phyloP scores from a whole-genome alignment of 2,797 vertebrate genomes.

The Ispidina picta region DNA sequence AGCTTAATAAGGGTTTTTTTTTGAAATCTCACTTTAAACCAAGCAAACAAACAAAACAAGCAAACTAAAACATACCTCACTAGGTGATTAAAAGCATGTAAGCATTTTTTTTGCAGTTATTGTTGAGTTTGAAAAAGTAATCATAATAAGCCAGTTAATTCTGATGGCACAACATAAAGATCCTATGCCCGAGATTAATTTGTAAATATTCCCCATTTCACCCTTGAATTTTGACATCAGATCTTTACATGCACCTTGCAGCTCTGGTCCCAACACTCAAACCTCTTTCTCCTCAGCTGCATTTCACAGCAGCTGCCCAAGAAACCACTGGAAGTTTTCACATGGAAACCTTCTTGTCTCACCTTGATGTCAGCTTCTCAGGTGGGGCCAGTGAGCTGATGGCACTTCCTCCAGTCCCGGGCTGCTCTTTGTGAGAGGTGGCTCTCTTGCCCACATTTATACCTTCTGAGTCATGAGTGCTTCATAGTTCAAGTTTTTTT shows the following conservation, averaged over 20 bases:
- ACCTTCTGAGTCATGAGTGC: neutral
- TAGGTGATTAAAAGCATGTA: neutral
- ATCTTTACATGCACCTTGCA: accelerated
- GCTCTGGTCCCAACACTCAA: neutral
- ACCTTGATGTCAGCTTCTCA: neutral
- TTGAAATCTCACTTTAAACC: neutral
- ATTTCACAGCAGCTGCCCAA: neutral
- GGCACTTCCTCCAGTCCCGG: neutral
- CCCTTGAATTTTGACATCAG: neutral
- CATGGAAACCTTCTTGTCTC: neutral
- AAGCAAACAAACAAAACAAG: too few relatives aligned
- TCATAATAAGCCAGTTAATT: neutral
- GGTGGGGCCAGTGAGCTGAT: neutral
- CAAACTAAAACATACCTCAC: neutral
- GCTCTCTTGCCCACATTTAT: neutral
- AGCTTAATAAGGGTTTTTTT: neutral
- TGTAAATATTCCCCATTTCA: neutral
- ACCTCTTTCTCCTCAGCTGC: neutral
- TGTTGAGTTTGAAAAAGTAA: neutral
- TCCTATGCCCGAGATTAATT: neutral
- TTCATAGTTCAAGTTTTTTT: too few relatives aligned
- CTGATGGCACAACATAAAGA: neutral
- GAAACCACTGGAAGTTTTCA: neutral
- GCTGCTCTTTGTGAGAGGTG: accelerated
- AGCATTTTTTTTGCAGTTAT: neutral